phyloP scores from a whole-genome alignment of 2,113 vertebrate species.

The Tautogolabrus adspersus region DNA sequence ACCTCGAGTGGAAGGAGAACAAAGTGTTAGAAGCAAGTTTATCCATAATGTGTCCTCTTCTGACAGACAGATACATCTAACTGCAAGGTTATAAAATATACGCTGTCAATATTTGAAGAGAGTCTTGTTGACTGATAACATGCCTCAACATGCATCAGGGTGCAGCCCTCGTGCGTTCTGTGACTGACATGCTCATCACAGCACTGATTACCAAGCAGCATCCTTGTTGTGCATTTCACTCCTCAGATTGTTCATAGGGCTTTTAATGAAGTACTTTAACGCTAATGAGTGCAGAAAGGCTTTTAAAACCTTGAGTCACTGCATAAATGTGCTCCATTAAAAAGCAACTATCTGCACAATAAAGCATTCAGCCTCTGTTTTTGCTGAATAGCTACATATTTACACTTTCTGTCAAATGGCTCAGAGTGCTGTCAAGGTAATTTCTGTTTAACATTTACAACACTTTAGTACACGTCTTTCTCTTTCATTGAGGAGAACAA shows the following conservation, averaged over 20 bases:
- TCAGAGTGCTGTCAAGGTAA: slow-evolving; percentile 1
- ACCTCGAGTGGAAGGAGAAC: not conserved
- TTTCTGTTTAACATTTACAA: slow-evolving; percentile 1
- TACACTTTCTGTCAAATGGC: slow-evolving; percentile 5
- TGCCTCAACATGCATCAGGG: not conserved
- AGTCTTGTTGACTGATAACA: slow-evolving; percentile 10
- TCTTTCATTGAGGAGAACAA: slow-evolving; percentile 9
- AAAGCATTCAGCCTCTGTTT: slow-evolving; percentile 21
- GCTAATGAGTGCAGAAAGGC: slow-evolving; percentile 32
- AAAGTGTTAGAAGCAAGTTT: not conserved
- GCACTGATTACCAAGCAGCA: slow-evolving; percentile 47
- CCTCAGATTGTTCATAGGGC: slow-evolving; percentile 23
- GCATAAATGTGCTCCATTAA: slow-evolving; percentile 42
- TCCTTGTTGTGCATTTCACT: slow-evolving; percentile 35
- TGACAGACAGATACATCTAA: not conserved
- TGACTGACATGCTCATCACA: slow-evolving; percentile 34
- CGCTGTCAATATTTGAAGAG: slow-evolving; percentile 2
- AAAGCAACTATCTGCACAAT: slow-evolving; percentile 25
- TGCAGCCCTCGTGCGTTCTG: not conserved
- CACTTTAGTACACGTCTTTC: not conserved
- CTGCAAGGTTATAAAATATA: not conserved
- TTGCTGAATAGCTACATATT: slow-evolving; percentile 19
- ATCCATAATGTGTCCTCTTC: not conserved
- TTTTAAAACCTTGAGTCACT: slow-evolving; percentile 37
- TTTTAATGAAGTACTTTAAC: slow-evolving; percentile 44